phyloP scores from a whole-genome alignment of 2,888 invertebrate species.

The Patella pellucida region DNA sequence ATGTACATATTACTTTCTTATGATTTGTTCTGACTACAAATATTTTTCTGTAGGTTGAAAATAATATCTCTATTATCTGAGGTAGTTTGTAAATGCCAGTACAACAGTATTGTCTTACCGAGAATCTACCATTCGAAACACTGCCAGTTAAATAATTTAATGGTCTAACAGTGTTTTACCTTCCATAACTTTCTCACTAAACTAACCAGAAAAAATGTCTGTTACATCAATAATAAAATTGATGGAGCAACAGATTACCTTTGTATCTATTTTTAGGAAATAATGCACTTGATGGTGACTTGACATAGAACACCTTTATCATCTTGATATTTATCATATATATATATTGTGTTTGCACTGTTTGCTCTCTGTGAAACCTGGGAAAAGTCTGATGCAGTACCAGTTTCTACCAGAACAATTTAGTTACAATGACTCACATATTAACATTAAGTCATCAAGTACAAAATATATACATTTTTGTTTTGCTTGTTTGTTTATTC shows the following conservation, averaged over 20 bases:
- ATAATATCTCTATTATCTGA: too few species aligned
- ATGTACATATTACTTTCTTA: too few species aligned
- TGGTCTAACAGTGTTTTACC: neutral
- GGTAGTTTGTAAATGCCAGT: too few species aligned
- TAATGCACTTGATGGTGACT: constrained; percentile 7
- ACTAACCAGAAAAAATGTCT: neutral
- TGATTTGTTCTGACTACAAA: too few species aligned
- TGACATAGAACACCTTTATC: neutral
- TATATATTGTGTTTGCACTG: neutral
- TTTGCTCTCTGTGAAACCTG: neutral
- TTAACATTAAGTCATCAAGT: too few species aligned
- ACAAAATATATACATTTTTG: too few species aligned
- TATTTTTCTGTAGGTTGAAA: too few species aligned
- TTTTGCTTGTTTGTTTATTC: too few species aligned
- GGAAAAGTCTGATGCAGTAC: neutral
- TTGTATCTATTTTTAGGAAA: neutral
- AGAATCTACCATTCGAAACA: neutral
- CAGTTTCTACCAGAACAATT: too few species aligned
- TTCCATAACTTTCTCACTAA: neutral
- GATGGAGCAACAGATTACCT: constrained; percentile 1
- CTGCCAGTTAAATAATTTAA: constrained; percentile 9
- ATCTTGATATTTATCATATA: neutral
- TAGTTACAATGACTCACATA: too few species aligned
- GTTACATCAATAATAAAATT: constrained; percentile 11
- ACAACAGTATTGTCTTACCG: too few species aligned